Conservation (phyloP, 53 echinoderm and acorn worm genomes). For the Hippasteria phrygiana region DNA sequence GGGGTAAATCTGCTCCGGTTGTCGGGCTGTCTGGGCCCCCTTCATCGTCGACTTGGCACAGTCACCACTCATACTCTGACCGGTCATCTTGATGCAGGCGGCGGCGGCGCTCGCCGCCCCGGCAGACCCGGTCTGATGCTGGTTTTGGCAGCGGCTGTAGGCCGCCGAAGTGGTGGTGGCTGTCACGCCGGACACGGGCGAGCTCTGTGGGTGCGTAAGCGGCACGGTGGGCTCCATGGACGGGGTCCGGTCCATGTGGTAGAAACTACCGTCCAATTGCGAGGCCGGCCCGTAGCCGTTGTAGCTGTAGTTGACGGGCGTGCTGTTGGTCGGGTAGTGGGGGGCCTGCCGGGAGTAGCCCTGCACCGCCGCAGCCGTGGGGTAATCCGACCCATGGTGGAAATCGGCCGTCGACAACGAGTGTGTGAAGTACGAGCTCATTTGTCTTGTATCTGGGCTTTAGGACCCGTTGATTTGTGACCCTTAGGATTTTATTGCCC, state of each 20-base stretch:
- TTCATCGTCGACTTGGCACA: conserved; percentile 72
- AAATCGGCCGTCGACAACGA: conserved; percentile 84
- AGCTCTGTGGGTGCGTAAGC: conserved; percentile 57
- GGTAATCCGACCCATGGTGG: conserved; percentile 81
- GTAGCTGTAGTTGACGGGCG: conserved; percentile 78
- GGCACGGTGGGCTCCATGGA: conserved; percentile 66
- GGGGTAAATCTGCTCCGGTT: conserved; percentile 94
- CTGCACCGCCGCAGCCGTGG: conserved; percentile 68
- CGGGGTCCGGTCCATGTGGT: conserved; percentile 71
- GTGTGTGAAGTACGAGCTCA: conserved; percentile 92
- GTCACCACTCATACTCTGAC: conserved; percentile 57
- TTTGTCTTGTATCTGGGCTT: conserved; percentile 73
- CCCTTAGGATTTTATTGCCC: conserved; percentile 71
- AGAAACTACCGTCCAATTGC: conserved; percentile 75
- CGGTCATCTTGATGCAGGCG: conserved; percentile 55
- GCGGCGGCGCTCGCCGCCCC: conserved; percentile 41
- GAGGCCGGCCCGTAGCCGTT: conserved; percentile 53
- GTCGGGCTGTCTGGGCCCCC: conserved; percentile 66
- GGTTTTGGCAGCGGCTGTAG: conserved; percentile 51
- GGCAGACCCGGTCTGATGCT: conserved; percentile 31
- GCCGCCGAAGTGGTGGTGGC: conserved; percentile 65
- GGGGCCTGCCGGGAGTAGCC: conserved; percentile 70
- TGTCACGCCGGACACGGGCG: conserved; percentile 63
- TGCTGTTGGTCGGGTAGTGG: conserved; percentile 68
- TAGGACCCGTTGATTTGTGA: conserved; percentile 65